Evolutionary conservation across 1,140 invertebrate species (phyloP), one percentile per base, ranked within the genome.

Genomic region (Penaeus japonicus): DNA sequence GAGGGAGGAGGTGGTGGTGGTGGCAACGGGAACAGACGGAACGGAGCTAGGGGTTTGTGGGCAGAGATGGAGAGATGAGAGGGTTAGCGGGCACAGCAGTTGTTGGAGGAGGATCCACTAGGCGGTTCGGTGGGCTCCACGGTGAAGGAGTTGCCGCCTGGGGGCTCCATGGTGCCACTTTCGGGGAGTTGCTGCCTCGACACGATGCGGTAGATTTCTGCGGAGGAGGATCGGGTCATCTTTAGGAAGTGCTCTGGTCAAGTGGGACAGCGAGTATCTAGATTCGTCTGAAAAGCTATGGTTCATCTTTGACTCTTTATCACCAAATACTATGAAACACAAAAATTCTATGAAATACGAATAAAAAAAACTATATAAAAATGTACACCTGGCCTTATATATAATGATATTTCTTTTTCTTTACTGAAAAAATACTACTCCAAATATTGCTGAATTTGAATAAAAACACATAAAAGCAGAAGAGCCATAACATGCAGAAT

Each of bases 201-300:
- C 85, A 95, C 94, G 87, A 95, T 94, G 91, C 94, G 94, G 92
- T 95, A 95, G 91, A 95, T 95, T 92, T 94, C 94, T 94, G 93
- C 57, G 89, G 82, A 90, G 81, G 86, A 78, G 90, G 59, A 85
- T 47, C 39, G 55, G 89, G 70, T 79, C 39, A 86, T 30, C 12
- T 4, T 32, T 27, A 27, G 24, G 53, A 90, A 4, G 4, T 57
- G 30, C 22, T 0, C n/a, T 7, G 32, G 83, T 39, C 2, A 59
- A 86, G 32, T 0, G 39, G 39, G 47, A 7, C 47, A 12, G 5
- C 15, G 47, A 47, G 15, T 47, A 47, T 65, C 39, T 27, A 75
- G 30, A 77, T 73, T 24, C 47, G 1, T 47, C 73, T 77, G 73
- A 77, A 77, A 77, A 4, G 20, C 30, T 32, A 77, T 77, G 10